These are phyloP conservation scores for Pelusios castaneus DNA, from an alignment of 2,113 vertebrate species.

Conservation along the genomic window DNA sequence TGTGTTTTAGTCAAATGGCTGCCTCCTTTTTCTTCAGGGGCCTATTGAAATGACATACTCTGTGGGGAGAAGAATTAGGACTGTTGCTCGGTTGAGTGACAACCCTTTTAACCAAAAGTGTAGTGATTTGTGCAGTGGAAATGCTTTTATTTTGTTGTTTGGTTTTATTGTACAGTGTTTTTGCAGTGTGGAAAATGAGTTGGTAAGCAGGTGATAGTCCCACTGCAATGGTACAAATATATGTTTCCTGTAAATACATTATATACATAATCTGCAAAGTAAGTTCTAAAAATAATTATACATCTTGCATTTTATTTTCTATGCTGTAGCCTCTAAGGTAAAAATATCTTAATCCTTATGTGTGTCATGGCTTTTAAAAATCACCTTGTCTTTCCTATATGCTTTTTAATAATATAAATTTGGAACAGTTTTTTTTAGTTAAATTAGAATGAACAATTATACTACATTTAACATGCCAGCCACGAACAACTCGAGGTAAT, in stretches of 20 bases:
- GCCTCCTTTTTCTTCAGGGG: neutral
- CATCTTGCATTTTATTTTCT: conserved; percentile 34
- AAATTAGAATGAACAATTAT: neutral
- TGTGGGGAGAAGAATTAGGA: neutral
- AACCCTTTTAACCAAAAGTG: neutral
- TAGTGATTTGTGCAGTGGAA: conserved; percentile 29
- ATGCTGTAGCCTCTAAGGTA: conserved; percentile 12
- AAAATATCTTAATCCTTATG: neutral
- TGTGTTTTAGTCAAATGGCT: conserved; percentile 5
- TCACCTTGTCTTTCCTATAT: neutral
- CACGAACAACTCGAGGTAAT: neutral
- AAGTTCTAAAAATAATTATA: conserved; percentile 9
- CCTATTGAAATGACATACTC: conserved; percentile 4
- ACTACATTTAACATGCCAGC: neutral
- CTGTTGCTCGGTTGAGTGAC: neutral
- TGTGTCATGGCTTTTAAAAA: conserved; percentile 22
- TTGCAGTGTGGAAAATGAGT: neutral
- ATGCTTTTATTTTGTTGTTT: conserved; percentile 20
- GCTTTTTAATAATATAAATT: neutral
- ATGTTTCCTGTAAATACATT: conserved; percentile 2
- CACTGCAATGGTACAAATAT: neutral
- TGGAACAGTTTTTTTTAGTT: conserved; percentile 5
- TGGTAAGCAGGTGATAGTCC: neutral
- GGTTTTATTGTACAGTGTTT: conserved; percentile 46
- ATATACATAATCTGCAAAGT: neutral